A percentile compares a stretch with the other conserved stretches of the same genome.
phyloP scores from a whole-genome alignment of 2,888 invertebrate species.

The Abscondita cerata region DNA sequence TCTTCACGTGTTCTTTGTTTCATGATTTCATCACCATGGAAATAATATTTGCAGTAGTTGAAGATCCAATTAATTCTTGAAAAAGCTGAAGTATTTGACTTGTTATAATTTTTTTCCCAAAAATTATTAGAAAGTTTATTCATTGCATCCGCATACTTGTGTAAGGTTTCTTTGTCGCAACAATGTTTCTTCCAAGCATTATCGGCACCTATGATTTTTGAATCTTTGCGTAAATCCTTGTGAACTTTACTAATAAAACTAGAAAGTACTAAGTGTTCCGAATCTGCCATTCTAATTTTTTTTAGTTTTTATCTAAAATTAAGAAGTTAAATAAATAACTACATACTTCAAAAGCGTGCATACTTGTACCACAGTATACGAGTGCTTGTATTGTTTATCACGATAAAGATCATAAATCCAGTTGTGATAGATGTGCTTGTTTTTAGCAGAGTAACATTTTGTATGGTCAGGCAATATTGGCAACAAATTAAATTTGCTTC shows the following conservation, averaged over 20 bases:
- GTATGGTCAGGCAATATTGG: too few species aligned
- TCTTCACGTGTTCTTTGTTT: slow-evolving; percentile 64
- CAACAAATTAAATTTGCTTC: too few species aligned
- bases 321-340: too few species aligned
- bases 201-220: slow-evolving; percentile 65
- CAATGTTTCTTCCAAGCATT: slow-evolving; percentile 79
- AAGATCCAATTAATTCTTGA: slow-evolving; percentile 78
- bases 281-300: slow-evolving; percentile 22
- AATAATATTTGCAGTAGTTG: slow-evolving; percentile 69
- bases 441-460: too few species aligned
- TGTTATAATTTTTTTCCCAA: slow-evolving; percentile 68
- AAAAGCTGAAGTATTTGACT: slow-evolving; percentile 60
- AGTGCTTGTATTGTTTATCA: too few species aligned
- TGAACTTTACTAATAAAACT: slow-evolving; percentile 76
- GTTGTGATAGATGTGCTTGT: too few species aligned
- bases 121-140: slow-evolving; percentile 71
- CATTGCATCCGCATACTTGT: slow-evolving; percentile 77
- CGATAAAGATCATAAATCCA: too few species aligned
- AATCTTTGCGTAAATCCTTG: slow-evolving; percentile 66
- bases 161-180: slow-evolving; percentile 61
- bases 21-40: slow-evolving; percentile 61
- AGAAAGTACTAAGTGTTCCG: slow-evolving; percentile 71
- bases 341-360: too few species aligned
- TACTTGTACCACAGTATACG: too few species aligned
- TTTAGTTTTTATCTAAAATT: slow-evolving; percentile 1